Conservation (phyloP, 2,797 vertebrate species). For the Neostethus bicornis region DNA sequence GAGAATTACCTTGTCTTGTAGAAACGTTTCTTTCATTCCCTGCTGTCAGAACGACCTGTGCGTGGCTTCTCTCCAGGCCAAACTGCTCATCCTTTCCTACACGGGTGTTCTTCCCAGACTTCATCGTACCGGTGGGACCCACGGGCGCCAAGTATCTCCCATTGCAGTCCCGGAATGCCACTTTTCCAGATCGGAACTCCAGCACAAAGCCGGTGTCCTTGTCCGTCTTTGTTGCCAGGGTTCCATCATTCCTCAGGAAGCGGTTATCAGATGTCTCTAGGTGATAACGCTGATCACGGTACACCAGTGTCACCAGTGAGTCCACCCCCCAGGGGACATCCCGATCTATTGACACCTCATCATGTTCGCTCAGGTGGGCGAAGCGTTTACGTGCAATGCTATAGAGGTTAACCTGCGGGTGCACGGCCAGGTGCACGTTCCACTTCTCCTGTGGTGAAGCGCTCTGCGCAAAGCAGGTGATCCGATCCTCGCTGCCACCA, state of each 20-base stretch:
- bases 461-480: conserved; percentile 89
- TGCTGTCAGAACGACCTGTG: conserved; percentile 91
- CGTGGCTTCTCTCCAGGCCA: conserved; percentile 92
- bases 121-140: conserved; percentile 91
- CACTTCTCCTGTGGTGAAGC: conserved; percentile 87
- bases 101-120: conserved; percentile 84
- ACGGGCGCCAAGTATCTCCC: conserved; percentile 90
- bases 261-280: conserved; percentile 91
- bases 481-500: conserved; percentile 91
- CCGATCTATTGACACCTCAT: conserved; percentile 85
- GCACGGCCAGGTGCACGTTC: conserved; percentile 94
- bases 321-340: conserved; percentile 96
- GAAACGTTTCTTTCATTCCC: conserved; percentile 93
- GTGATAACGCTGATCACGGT: conserved; percentile 92
- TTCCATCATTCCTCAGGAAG: conserved; percentile 87
- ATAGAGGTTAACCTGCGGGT: conserved; percentile 92
- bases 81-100: conserved; percentile 95
- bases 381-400: conserved; percentile 92
- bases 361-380: conserved; percentile 84
- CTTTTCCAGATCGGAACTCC: conserved; percentile 91
- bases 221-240: conserved; percentile 79
- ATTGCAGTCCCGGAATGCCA: conserved; percentile 90
- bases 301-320: conserved; percentile 91
- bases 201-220: conserved; percentile 88
- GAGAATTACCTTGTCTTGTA: conserved; percentile 92